Evolutionary conservation across 2,888 invertebrate genomes (phyloP).

Genomic region (Acleris laterana): DNA sequence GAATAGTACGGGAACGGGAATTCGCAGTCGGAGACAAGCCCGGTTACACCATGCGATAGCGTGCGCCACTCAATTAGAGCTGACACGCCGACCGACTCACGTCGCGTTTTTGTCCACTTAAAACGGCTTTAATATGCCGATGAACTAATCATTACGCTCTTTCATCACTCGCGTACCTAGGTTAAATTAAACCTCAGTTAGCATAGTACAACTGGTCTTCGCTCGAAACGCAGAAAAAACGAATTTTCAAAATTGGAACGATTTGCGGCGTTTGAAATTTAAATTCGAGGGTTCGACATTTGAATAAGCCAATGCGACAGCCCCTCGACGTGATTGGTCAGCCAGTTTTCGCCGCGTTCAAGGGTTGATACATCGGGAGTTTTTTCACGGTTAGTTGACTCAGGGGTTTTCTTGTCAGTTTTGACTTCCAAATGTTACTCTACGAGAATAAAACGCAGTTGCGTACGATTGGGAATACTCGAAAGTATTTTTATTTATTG

Average conservation of each 20-base stretch:
- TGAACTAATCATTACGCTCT: slow-evolving; percentile 67
- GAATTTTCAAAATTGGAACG: slow-evolving; percentile 49
- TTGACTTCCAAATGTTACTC: slow-evolving; percentile 1
- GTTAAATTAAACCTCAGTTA: slow-evolving; percentile 26
- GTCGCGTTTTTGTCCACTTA: slow-evolving; percentile 73
- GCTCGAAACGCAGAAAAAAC: background rate
- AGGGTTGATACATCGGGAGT: slow-evolving; percentile 35
- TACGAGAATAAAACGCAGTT: slow-evolving; percentile 8
- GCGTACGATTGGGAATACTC: background rate
- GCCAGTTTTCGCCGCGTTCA: slow-evolving; percentile 36
- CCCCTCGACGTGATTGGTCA: slow-evolving; percentile 58
- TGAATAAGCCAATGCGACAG: slow-evolving; percentile 66
- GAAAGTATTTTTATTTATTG: slow-evolving; percentile 29
- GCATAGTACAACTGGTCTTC: slow-evolving; percentile 13
- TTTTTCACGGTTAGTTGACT: slow-evolving; percentile 32
- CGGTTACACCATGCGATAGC: slow-evolving; percentile 68
- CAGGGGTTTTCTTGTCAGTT: slow-evolving; percentile 25
- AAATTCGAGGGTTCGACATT: slow-evolving; percentile 64
- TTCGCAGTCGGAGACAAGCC: slow-evolving; percentile 62
- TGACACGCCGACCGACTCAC: slow-evolving; percentile 70
- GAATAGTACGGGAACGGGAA: slow-evolving; percentile 57
- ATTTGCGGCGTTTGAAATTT: slow-evolving; percentile 50
- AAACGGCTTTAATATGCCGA: slow-evolving; percentile 71
- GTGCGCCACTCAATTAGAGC: slow-evolving; percentile 78
- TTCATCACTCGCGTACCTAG: slow-evolving; percentile 53